A percentile compares a stretch with the other conserved stretches of the same genome.
Evolutionary conservation across 1,140 invertebrate species (phyloP).

Genomic region (Campoletis sonorensis): DNA sequence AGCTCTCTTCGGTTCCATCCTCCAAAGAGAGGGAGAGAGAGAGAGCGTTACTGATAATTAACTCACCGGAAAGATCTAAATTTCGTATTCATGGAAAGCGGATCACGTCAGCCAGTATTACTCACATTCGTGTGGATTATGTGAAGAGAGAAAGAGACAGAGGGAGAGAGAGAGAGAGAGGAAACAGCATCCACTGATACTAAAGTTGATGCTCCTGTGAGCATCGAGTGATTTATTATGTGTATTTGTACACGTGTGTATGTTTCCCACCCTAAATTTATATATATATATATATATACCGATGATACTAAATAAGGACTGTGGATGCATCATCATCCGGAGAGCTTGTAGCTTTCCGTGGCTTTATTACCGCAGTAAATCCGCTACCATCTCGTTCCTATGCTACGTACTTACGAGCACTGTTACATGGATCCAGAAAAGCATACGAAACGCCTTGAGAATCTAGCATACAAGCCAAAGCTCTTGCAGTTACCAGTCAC

Average conservation of each 20-base stretch:
- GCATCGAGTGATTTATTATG: constrained; percentile 15
- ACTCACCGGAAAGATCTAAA: constrained; percentile 34
- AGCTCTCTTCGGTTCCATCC: no score
- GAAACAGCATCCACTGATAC: background rate
- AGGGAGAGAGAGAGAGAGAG: background rate
- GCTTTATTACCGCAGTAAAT: constrained; percentile 55
- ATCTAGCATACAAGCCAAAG: background rate
- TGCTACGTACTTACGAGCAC: constrained; percentile 43
- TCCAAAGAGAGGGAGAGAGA: background rate
- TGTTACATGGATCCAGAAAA: background rate
- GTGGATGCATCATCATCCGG: constrained; percentile 35
- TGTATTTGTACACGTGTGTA: constrained; percentile 1
- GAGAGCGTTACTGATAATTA: constrained; percentile 14
- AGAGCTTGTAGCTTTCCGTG: constrained; percentile 33
- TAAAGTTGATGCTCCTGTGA: background rate
- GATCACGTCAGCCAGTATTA: background rate
- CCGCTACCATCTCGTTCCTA: constrained; percentile 42
- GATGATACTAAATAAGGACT: background rate
- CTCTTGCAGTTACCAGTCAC: no score
- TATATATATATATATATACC: constrained; percentile 1
- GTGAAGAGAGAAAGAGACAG: no score
- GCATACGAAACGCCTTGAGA: background rate
- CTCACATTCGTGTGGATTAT: background rate
- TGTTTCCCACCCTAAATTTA: background rate
- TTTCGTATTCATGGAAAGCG: constrained; percentile 37